These are phyloP conservation scores for Aleiodes leptofemur DNA, from an alignment of 2,888 invertebrate species.

Conservation along the genomic window DNA sequence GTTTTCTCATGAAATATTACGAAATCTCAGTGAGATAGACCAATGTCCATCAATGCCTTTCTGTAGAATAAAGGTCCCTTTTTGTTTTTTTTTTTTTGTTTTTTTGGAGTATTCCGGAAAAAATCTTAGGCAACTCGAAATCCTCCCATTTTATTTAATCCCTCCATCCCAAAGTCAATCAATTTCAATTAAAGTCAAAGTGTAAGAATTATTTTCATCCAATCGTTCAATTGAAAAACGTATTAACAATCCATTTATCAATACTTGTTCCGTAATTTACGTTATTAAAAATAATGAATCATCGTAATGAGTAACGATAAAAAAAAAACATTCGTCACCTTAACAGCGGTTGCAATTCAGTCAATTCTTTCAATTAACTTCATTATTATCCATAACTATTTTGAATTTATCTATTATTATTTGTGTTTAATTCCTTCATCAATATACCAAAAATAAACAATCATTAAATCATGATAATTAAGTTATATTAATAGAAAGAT, in stretches of 20 bases:
- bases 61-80: too few species aligned
- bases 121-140: too few species aligned
- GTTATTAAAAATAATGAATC: slow-evolving; percentile 6
- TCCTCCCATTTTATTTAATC: not conserved
- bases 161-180: not conserved
- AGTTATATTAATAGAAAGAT: slow-evolving; percentile 21
- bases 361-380: slow-evolving; percentile 64
- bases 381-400: slow-evolving; percentile 18
- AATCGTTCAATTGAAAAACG: slow-evolving; percentile 10
- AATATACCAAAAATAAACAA: too few species aligned
- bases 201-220: not conserved
- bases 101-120: too few species aligned
- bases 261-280: slow-evolving; percentile 11
- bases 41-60: not conserved
- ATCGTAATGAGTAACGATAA: slow-evolving; percentile 14
- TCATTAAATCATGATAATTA: slow-evolving; percentile 13
- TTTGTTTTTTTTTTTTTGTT: too few species aligned
- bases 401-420: slow-evolving; percentile 31
- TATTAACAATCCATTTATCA: not conserved
- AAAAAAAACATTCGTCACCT: slow-evolving; percentile 56
- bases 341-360: slow-evolving; percentile 75
- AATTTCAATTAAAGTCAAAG: too few species aligned
- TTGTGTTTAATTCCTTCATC: slow-evolving; percentile 11
- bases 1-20: too few species aligned
- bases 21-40: too few species aligned